These are phyloP conservation scores for Yponomeuta sedellus DNA, from an alignment of 2,888 invertebrate species.

Conservation along the genomic window DNA sequence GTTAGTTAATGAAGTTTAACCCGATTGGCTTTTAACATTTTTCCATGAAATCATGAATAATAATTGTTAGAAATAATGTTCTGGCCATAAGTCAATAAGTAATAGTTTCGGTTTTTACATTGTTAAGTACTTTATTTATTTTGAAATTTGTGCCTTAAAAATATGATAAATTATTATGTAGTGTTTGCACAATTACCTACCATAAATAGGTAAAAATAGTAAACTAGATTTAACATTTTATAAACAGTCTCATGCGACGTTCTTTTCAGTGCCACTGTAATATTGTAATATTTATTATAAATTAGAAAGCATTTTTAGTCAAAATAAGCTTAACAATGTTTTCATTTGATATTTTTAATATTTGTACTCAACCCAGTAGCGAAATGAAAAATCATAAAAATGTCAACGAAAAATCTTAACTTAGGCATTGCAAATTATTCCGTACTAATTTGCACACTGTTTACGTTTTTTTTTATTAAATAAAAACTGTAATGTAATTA, in stretches of 20 bases:
- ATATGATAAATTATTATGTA: slow-evolving; percentile 18
- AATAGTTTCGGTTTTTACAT: slow-evolving; percentile 14
- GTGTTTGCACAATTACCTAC: slow-evolving; percentile 39
- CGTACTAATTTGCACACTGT: slow-evolving; percentile 68
- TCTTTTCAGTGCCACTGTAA: slow-evolving; percentile 55
- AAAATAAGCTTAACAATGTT: slow-evolving; percentile 59
- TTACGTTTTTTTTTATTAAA: slow-evolving; percentile 61
- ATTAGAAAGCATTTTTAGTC: slow-evolving; percentile 64
- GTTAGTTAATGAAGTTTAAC: background rate
- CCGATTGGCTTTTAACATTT: background rate
- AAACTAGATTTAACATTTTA: slow-evolving; percentile 18
- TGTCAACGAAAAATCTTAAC: background rate
- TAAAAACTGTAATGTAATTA: slow-evolving; percentile 47
- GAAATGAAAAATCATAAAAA: slow-evolving; percentile 21
- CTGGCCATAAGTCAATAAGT: slow-evolving; percentile 15
- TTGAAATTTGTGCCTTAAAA: slow-evolving; percentile 48
- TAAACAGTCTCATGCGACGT: slow-evolving; percentile 28
- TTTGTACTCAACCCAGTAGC: slow-evolving; percentile 17
- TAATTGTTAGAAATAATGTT: background rate
- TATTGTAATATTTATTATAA: slow-evolving; percentile 26
- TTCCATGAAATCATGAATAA: background rate
- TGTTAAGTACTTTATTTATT: slow-evolving; percentile 18
- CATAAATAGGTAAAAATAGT: background rate
- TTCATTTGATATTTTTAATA: slow-evolving; percentile 37
- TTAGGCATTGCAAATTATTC: slow-evolving; percentile 38